These are phyloP conservation scores for Pristiophorus japonicus DNA, from an alignment of 2,113 vertebrate genomes.

Conservation along the genomic window DNA sequence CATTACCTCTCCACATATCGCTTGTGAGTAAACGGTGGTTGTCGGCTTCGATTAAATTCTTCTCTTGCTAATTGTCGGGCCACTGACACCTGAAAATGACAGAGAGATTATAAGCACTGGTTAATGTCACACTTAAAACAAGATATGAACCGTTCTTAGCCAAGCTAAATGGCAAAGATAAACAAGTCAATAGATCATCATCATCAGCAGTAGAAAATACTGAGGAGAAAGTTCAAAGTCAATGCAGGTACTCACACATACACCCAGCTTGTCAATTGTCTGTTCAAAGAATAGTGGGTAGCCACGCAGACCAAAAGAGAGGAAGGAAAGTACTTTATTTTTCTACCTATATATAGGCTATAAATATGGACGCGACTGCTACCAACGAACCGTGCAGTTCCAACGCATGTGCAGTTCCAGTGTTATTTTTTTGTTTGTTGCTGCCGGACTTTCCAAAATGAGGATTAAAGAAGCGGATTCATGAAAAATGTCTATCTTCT, in stretches of 20 bases:
- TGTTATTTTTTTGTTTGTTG: too few species aligned
- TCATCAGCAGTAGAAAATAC: not conserved
- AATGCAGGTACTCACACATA: not conserved
- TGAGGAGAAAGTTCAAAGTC: not conserved
- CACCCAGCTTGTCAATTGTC: not conserved
- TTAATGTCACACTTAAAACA: not conserved
- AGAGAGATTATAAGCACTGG: not conserved
- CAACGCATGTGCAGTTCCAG: too few species aligned
- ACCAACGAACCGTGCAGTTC: too few species aligned
- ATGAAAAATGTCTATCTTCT: too few species aligned
- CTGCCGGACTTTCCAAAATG: too few species aligned
- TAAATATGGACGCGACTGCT: too few species aligned
- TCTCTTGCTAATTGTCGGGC: conserved; percentile 68
- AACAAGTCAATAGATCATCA: not conserved
- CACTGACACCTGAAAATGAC: conserved; percentile 72
- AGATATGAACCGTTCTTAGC: not conserved
- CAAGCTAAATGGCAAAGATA: not conserved
- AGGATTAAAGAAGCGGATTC: too few species aligned
- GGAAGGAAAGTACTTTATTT: not conserved
- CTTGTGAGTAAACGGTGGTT: conserved; percentile 60
- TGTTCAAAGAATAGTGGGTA: not conserved
- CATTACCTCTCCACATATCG: conserved; percentile 70
- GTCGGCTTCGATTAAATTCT: conserved; percentile 62
- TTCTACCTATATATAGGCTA: too few species aligned
- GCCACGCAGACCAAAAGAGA: not conserved